These are phyloP conservation scores for Trogon melanurus DNA, from an alignment of 2,113 vertebrate species.

Conservation along the genomic window DNA sequence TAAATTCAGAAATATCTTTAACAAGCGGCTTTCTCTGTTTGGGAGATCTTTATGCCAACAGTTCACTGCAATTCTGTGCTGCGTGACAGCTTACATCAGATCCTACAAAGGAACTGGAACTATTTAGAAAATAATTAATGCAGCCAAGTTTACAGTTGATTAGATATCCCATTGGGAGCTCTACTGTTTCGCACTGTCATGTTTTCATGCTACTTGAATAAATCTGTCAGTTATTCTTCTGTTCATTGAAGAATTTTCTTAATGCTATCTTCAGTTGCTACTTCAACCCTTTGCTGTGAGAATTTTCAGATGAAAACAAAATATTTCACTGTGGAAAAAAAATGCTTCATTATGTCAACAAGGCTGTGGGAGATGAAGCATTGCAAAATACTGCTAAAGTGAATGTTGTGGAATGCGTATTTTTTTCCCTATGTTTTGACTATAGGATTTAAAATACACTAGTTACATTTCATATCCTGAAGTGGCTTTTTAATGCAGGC, in stretches of 20 bases:
- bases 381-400: not conserved
- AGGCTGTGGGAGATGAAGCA: not conserved
- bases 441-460: not conserved
- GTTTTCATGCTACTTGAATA: conserved; percentile 27
- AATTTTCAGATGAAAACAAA: conserved; percentile 11
- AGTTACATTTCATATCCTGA: not conserved
- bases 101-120: not conserved
- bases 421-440: not conserved
- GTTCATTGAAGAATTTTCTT: conserved; percentile 10
- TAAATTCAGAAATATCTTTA: conserved; percentile 10
- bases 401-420: not conserved
- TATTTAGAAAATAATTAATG: conserved; percentile 33
- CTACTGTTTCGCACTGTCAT: not conserved
- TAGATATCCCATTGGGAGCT: not conserved
- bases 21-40: not conserved
- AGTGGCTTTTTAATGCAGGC: not conserved
- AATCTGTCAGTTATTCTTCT: conserved; percentile 35
- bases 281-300: not conserved
- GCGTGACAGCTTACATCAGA: not conserved
- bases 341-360: not conserved
- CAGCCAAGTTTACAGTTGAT: conserved; percentile 26
- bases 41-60: not conserved
- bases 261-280: not conserved
- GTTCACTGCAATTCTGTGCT: not conserved
- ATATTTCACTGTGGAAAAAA: not conserved